Evolutionary conservation across 2,888 invertebrate species (phyloP).

Genomic region (Peribatodes rhomboidaria): DNA sequence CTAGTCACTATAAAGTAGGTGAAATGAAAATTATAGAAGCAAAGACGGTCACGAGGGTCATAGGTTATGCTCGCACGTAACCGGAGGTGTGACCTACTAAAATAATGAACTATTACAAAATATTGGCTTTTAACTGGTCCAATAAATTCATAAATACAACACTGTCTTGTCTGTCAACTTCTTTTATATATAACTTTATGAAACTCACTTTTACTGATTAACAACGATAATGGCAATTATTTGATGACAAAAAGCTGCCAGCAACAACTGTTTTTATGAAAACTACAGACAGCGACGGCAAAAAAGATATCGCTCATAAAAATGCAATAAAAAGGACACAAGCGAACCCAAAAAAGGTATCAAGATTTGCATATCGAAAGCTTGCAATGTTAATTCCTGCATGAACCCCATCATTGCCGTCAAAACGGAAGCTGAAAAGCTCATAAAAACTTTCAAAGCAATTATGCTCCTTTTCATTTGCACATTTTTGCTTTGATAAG

Average conservation of each 20-base stretch:
- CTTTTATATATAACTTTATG: slow-evolving; percentile 25
- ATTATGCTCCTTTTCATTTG: slow-evolving; percentile 67
- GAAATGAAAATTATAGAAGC: slow-evolving; percentile 19
- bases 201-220: slow-evolving; percentile 17
- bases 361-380: slow-evolving; percentile 67
- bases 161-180: slow-evolving; percentile 22
- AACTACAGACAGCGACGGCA: slow-evolving; percentile 17
- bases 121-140: slow-evolving; percentile 31
- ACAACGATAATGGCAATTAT: slow-evolving; percentile 11
- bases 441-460: slow-evolving; percentile 73
- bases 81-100: slow-evolving; percentile 34
- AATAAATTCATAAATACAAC: slow-evolving; percentile 29
- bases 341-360: slow-evolving; percentile 51
- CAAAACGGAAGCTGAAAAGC: slow-evolving; percentile 54
- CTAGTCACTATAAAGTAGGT: slow-evolving; percentile 27
- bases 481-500: slow-evolving; percentile 64
- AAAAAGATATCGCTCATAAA: slow-evolving; percentile 43
- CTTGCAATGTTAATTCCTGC: slow-evolving; percentile 59
- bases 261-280: slow-evolving; percentile 1
- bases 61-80: slow-evolving; percentile 35
- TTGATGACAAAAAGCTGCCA: slow-evolving; percentile 4
- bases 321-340: slow-evolving; percentile 47
- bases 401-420: slow-evolving; percentile 59
- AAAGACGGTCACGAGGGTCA: slow-evolving; percentile 34
- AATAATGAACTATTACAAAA: slow-evolving; percentile 37